A percentile compares a stretch with the other conserved stretches of the same genome.
phyloP scores from a whole-genome alignment of 1,140 invertebrate species.

The Drosophila navojoa region DNA sequence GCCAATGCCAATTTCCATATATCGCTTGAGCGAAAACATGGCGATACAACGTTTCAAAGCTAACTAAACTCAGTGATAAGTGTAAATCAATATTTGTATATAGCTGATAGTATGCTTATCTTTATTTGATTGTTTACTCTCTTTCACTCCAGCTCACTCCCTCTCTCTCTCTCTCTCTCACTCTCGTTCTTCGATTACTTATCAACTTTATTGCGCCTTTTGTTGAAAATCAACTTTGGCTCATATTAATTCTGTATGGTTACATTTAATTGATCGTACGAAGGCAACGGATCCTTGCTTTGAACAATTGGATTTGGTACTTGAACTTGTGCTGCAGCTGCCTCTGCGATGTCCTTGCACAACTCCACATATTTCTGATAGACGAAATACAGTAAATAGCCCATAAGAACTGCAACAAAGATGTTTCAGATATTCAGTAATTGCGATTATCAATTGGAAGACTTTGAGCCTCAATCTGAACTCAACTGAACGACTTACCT shows the following conservation, averaged over 20 bases:
- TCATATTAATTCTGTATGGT: conserved; percentile 1
- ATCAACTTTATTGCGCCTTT: background rate
- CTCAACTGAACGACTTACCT: conserved; percentile 10
- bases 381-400: background rate
- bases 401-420: conserved; percentile 11
- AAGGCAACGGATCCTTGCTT: conserved; percentile 11
- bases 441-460: background rate
- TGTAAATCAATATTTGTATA: background rate
- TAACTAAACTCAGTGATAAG: conserved; percentile 15
- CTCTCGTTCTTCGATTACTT: background rate
- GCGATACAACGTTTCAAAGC: conserved; percentile 18
- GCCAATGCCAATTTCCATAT: conserved; percentile 21
- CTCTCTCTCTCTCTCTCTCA: background rate
- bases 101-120: background rate
- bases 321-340: background rate
- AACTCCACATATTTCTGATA: conserved; percentile 14
- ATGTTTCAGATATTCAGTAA: too few relatives aligned
- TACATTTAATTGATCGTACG: background rate
- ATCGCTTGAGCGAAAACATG: conserved; percentile 5
- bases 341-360: background rate
- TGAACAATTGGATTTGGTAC: background rate
- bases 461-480: background rate
- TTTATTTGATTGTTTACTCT: background rate
- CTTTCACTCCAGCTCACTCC: background rate
- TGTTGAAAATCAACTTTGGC: background rate